Evolutionary conservation across 1,140 invertebrate species (phyloP).

Genomic region (Anastrepha obliqua): DNA sequence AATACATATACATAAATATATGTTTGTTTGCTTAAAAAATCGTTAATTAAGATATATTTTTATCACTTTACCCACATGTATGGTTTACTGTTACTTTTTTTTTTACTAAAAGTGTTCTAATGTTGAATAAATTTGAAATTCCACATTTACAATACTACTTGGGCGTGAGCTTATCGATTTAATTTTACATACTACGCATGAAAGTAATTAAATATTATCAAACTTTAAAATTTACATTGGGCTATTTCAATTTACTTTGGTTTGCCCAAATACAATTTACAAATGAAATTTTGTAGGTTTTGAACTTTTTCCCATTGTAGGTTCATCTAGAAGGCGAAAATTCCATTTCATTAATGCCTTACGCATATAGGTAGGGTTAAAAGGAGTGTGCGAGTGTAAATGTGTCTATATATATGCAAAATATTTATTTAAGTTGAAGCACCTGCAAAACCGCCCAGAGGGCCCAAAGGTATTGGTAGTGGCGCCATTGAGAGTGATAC

Average conservation of each 20-base stretch:
- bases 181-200: neutral
- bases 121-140: neutral
- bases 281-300: neutral
- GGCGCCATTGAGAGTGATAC: constrained; percentile 73
- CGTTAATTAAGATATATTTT: neutral
- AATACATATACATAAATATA: neutral
- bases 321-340: neutral
- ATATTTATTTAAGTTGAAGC: constrained; percentile 50
- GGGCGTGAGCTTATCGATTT: neutral
- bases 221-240: neutral
- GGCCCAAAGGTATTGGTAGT: constrained; percentile 71
- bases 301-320: neutral
- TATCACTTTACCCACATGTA: neutral
- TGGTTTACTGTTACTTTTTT: neutral
- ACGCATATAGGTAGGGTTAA: neutral
- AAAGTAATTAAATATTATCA: neutral
- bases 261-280: neutral
- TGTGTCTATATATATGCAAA: constrained; percentile 15
- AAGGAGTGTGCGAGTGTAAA: neutral
- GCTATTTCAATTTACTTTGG: neutral
- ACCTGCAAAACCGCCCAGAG: constrained; percentile 73
- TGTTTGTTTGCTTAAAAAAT: neutral
- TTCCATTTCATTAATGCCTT: neutral
- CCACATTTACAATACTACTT: neutral
- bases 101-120: neutral